Percentiles rank a stretch among this genome's conserved stretches.
These are phyloP conservation scores for Chironomus tepperi DNA, from an alignment of 1,140 invertebrate species.

Conservation along the genomic window DNA sequence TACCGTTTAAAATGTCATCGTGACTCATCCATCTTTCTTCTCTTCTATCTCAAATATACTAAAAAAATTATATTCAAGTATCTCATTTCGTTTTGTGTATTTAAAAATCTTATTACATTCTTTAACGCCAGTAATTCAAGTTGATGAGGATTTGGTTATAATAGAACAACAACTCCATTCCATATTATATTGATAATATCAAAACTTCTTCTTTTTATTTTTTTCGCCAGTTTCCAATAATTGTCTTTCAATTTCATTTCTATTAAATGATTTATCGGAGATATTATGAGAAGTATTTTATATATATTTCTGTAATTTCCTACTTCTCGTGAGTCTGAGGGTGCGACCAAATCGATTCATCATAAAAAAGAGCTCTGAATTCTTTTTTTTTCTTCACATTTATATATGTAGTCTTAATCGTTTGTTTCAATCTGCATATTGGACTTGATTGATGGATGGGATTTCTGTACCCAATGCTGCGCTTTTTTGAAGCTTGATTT, in stretches of 20 bases:
- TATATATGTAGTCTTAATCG: not conserved
- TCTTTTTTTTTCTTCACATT: not conserved
- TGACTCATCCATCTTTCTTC: not conserved
- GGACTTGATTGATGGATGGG: constrained; percentile 1
- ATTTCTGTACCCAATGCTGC: not conserved
- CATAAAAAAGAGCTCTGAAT: not conserved
- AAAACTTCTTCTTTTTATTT: not conserved
- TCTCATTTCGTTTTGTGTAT: not conserved
- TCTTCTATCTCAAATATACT: not conserved
- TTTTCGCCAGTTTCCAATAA: not conserved
- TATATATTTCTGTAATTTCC: not conserved
- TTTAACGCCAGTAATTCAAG: too few relatives aligned
- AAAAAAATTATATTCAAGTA: not conserved
- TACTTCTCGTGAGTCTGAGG: not conserved
- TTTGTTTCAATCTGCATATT: constrained; percentile 8
- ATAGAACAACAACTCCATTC: too few relatives aligned
- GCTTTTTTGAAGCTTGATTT: not conserved
- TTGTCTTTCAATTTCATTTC: not conserved
- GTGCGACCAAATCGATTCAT: constrained; percentile 1
- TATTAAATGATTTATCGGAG: not conserved
- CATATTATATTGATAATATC: too few relatives aligned
- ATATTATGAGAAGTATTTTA: too few relatives aligned
- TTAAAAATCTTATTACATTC: too few relatives aligned
- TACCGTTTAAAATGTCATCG: constrained; percentile 1
- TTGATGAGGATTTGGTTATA: too few relatives aligned